phyloP scores from a whole-genome alignment of 2,888 invertebrate genomes.

The Philereme vetulata region DNA sequence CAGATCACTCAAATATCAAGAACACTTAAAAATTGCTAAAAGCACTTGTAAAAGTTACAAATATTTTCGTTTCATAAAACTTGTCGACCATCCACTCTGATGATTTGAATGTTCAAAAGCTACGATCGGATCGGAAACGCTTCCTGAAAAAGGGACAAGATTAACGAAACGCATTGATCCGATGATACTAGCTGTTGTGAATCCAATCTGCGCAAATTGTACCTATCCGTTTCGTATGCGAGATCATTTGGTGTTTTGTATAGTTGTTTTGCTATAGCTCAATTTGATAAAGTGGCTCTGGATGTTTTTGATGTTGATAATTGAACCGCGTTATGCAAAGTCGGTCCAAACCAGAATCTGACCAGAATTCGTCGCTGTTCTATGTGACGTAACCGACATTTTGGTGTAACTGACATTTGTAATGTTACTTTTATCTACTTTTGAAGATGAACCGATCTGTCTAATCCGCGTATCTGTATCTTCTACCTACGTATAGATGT shows the following conservation, averaged over 20 bases:
- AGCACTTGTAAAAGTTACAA: not conserved
- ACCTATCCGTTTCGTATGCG: conserved; percentile 48
- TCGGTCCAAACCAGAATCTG: no score
- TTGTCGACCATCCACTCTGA: conserved; percentile 25
- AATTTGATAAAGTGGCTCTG: conserved; percentile 2
- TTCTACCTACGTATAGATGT: no score
- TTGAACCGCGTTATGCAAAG: no score
- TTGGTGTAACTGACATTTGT: no score
- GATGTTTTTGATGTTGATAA: not conserved
- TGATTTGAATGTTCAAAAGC: conserved; percentile 36
- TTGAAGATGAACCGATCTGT: no score
- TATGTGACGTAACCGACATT: no score
- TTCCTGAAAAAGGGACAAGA: conserved; percentile 57
- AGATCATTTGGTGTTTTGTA: conserved; percentile 19
- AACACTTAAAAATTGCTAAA: no score
- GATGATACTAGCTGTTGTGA: conserved; percentile 51
- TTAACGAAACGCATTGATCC: conserved; percentile 61
- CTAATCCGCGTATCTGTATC: no score
- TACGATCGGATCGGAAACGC: conserved; percentile 38
- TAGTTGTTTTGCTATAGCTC: conserved; percentile 1
- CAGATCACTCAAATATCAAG: no score
- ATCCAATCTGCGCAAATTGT: conserved; percentile 62
- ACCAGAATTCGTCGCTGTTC: no score
- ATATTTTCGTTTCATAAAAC: conserved; percentile 3
- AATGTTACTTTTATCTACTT: no score